Conservation (phyloP, 64 coral and sea anemone genomes). For the Dendronephthya gigantea region DNA sequence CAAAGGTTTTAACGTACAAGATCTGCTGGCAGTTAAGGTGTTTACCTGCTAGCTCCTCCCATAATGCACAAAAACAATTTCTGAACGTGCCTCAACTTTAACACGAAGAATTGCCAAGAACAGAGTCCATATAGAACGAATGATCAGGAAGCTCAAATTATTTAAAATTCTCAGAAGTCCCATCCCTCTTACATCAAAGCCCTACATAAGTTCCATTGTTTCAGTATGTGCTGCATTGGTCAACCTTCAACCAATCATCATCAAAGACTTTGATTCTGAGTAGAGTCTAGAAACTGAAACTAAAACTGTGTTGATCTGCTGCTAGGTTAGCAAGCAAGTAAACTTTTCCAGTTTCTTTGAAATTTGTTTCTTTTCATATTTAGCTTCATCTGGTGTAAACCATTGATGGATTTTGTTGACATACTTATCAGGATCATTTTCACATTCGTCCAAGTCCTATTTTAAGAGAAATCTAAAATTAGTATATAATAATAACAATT, state of each 20-base stretch:
- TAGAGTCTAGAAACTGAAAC: not conserved
- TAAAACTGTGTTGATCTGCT: too few species aligned
- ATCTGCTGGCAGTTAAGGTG: not conserved
- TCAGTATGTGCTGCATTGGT: not conserved
- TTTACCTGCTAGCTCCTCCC: not conserved
- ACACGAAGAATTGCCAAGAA: not conserved
- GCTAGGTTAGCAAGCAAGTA: too few species aligned
- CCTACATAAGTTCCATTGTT: not conserved
- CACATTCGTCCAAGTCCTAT: not conserved
- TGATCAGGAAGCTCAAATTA: not conserved
- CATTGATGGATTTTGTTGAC: not conserved
- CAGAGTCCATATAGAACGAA: not conserved
- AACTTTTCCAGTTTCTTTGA: not conserved
- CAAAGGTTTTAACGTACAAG: not conserved
- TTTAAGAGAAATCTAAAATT: not conserved
- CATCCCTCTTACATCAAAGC: not conserved
- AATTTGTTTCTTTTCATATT: not conserved
- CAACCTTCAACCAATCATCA: constrained; percentile 10
- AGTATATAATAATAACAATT: not conserved
- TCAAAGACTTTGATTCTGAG: not conserved
- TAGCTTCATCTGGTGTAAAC: not conserved
- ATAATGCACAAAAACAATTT: not conserved
- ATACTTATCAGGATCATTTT: not conserved
- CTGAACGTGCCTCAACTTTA: not conserved
- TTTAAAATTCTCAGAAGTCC: not conserved